Percentiles rank a stretch among this genome's conserved stretches.
These are phyloP conservation scores for Notoglanidium macrostoma DNA, from an alignment of 2,797 vertebrate genomes.

Conservation along the genomic window DNA sequence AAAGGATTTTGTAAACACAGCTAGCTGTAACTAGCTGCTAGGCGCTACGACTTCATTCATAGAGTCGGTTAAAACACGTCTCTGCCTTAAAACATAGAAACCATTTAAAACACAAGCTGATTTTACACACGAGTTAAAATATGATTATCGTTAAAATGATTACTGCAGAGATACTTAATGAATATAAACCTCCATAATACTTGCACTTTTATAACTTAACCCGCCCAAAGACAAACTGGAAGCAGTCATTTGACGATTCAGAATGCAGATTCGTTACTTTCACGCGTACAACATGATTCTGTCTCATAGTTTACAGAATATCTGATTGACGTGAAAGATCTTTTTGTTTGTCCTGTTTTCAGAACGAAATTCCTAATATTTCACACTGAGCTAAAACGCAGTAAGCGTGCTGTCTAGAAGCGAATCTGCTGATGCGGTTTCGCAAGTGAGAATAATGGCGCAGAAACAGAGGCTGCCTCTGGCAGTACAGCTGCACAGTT, in stretches of 20 bases:
- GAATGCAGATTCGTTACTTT: conserved; percentile 54
- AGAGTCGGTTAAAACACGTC: background rate
- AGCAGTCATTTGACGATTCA: conserved; percentile 42
- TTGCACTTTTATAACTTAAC: conserved; percentile 20
- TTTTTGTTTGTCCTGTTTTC: background rate
- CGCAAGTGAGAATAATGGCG: background rate
- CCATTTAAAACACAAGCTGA: background rate
- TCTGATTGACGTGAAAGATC: too few species aligned
- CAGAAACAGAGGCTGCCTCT: background rate
- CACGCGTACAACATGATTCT: background rate
- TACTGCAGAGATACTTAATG: background rate
- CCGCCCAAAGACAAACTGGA: conserved; percentile 72
- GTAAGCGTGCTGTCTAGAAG: too few species aligned
- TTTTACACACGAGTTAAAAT: background rate
- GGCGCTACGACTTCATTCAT: background rate
- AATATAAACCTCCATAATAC: background rate
- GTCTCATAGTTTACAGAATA: background rate
- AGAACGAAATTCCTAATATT: background rate
- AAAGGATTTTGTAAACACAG: background rate
- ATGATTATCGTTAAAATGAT: background rate
- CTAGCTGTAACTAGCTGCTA: background rate
- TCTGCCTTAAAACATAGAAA: background rate
- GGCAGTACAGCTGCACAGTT: background rate
- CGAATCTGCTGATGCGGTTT: background rate
- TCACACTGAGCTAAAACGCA: background rate